A percentile compares a stretch with the other conserved stretches of the same genome.
phyloP scores from a whole-genome alignment of 1,140 invertebrate species.

The Philaenus spumarius region DNA sequence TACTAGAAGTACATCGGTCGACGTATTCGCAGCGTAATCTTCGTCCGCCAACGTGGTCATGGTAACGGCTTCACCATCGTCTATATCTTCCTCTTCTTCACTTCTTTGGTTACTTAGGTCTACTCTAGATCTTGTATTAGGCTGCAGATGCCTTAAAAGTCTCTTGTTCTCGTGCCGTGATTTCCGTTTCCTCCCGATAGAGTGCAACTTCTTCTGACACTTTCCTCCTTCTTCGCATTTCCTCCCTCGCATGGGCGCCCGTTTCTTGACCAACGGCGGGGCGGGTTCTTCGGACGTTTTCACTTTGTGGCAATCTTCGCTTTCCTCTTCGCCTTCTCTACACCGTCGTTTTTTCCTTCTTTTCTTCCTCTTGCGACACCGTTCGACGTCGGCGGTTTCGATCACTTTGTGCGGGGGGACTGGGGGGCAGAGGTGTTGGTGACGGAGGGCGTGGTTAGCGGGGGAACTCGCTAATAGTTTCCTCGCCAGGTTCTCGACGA shows the following conservation, averaged over 20 bases:
- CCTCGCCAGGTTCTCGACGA: slow-evolving; percentile 39
- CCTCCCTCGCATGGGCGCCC: slow-evolving; percentile 7
- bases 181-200: slow-evolving; percentile 12
- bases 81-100: slow-evolving; percentile 11
- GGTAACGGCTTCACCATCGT: slow-evolving; percentile 13
- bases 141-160: slow-evolving; percentile 14
- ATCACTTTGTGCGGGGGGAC: not conserved
- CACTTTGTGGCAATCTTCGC: slow-evolving; percentile 14
- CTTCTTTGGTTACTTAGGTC: not conserved
- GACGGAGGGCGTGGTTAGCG: slow-evolving; percentile 12
- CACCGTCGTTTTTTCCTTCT: slow-evolving; percentile 16
- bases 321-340: slow-evolving; percentile 16
- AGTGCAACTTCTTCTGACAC: slow-evolving; percentile 11
- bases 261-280: not conserved
- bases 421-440: slow-evolving; percentile 23
- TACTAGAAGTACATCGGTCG: not conserved
- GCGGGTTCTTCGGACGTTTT: not conserved
- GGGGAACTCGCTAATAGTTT: not conserved
- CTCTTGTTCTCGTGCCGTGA: slow-evolving; percentile 11
- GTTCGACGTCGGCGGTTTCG: slow-evolving; percentile 1
- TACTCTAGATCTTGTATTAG: not conserved
- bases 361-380: slow-evolving; percentile 1
- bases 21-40: not conserved
- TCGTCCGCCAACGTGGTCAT: slow-evolving; percentile 10
- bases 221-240: slow-evolving; percentile 12